phyloP scores from a whole-genome alignment of 2,888 invertebrate genomes.

The Oscheius onirici region DNA sequence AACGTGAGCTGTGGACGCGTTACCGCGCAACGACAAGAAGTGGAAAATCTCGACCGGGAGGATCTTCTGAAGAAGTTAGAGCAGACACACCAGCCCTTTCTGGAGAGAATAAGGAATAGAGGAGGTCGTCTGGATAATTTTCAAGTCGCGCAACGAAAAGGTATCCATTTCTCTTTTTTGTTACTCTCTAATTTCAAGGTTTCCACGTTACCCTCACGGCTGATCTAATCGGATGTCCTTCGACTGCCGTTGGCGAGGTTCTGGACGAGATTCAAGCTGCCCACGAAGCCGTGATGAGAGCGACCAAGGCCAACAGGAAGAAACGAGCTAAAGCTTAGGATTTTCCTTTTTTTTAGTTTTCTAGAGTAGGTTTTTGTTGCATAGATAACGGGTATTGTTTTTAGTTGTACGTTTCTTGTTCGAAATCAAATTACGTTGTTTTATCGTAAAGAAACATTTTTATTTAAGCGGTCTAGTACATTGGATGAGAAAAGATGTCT shows the following conservation, averaged over 20 bases:
- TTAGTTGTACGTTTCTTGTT: no score
- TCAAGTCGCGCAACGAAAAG: no score
- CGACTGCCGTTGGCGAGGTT: not conserved
- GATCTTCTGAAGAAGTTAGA: conserved; percentile 33
- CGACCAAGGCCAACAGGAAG: not conserved
- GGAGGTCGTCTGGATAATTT: no score
- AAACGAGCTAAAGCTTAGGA: not conserved
- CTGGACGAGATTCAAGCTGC: conserved; percentile 10
- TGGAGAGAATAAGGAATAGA: no score
- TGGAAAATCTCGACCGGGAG: conserved; percentile 46
- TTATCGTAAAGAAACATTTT: no score
- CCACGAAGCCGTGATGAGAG: not conserved
- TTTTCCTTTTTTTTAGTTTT: not conserved
- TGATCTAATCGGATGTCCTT: not conserved
- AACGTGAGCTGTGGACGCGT: conserved; percentile 58
- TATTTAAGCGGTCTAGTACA: no score
- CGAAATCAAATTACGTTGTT: no score
- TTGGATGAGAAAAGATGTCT: no score
- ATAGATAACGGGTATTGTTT: not conserved
- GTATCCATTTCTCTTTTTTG: no score
- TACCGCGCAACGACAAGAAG: conserved; percentile 41
- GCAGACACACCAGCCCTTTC: not conserved
- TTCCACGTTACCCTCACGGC: conserved; percentile 50
- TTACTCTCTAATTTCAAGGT: conserved; percentile 29
- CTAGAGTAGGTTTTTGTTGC: not conserved